Evolutionary conservation across 2,797 vertebrate species (phyloP), one percentile per base, ranked within the genome.

Genomic region (Sebastes cheni): DNA sequence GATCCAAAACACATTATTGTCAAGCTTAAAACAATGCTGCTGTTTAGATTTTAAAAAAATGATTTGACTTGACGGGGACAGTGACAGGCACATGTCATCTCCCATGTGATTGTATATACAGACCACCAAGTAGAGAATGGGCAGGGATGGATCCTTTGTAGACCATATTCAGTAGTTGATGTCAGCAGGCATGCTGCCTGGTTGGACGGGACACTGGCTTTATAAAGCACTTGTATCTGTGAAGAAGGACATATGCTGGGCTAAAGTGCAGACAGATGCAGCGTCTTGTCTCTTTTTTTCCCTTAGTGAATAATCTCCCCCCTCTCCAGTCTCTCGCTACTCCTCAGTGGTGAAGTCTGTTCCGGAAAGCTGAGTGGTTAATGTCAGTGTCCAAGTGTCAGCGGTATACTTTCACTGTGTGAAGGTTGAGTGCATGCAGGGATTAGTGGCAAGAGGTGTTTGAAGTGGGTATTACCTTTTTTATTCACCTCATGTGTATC

Each of bases 391-490:
- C 82, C 80, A 83, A 77, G 88, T 81, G 88, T 86, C 87, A 87
- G 89, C 67, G 11, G 78, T 81, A 65, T 42, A 80, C 82, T 81
- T 84, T 71, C 56, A 14, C 79, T 68, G 69, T 81, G 81, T 85
- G 86, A 87, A 88, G 87, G 87, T 76, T 89, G 88, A 86, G 82
- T 88, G 84, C 86, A 81, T 75, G 85, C 73, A 75, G 87, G 88
- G 86, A 91, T 93, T 92, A 93, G 88, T 61, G 68, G 78, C 88
- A 89, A 90, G 84, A 86, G 87, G 62, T 72, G 84, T 92, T 89
- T 94, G 89, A 91, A 92, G 91, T 89, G 88, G 79, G 87, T 81
- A 85, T 90, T 89, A 87, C 75, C 75, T 77, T 87, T 88, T 86
- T 87, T 81, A 88, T 80, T 90, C 90, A 84, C 81, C 86, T 91